Base-by-base conservation (phyloP, 2,797 vertebrate species). In the Protosalanx chinensis region DNA sequence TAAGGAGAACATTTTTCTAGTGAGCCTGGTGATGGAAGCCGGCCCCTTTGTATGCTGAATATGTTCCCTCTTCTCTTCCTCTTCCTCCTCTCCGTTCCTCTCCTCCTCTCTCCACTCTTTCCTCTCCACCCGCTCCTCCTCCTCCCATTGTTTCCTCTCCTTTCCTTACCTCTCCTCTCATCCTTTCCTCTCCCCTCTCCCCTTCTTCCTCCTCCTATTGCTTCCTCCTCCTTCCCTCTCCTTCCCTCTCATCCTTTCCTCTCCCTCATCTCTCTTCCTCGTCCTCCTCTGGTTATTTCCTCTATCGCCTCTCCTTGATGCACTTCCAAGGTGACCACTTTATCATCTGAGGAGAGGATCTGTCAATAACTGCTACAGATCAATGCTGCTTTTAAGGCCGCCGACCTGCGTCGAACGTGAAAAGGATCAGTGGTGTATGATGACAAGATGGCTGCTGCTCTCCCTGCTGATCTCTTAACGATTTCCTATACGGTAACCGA, bases 1-100 rank as follows among this genome's bases (percentile, higher is more conserved):
- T 92, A 89, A 91, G 85, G 85, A 91, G 86, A 83, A 87, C 84
- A 87, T 90, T 91, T 91, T 83, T 88, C 84, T 82, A 69, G 71
- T 67, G 71, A 67, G 76, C 67, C 65, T 67, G 73, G 70, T 72
- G 59, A 72, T 57, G 74, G 76, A 72, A 71, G 65, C 58, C 74
- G 60, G 71, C 72, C 72, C 72, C 74, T 59, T 74, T 89, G 91
- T 87, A 90, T 90, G 87, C 87, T 92, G 87, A 91, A 88, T 89
- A 84, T 72, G 84, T 89, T 81, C 88, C 86, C 79, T 73, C 68
- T 71, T 59, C 79, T 73, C 68, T 71, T 59, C 67, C 51, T 64
- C 69, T 64, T 65, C 74, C 68, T 73, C 49, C 59, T 67, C 62
- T 18, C 12, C n/a, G 68, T 4, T 64, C 65, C 69, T 6, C 51